phyloP scores from a whole-genome alignment of 1,140 invertebrate genomes.

The Antheraea pernyi region DNA sequence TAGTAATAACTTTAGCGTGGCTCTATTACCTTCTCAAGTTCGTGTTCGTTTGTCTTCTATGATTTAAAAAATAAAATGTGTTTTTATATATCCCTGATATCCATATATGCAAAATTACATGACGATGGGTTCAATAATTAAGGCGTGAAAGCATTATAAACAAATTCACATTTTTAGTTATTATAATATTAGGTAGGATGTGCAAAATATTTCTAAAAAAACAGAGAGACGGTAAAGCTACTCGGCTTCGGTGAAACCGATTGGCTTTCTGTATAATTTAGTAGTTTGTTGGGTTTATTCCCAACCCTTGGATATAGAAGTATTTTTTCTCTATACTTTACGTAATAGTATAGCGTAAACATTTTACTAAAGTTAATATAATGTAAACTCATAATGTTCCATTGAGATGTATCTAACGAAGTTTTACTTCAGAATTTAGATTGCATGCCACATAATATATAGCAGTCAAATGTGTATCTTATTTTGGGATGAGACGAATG shows the following conservation, averaged over 20 bases:
- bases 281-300: not conserved
- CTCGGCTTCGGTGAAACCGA: not conserved
- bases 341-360: not conserved
- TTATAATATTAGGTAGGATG: no score
- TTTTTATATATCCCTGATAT: no score
- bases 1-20: no score
- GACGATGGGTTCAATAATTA: no score
- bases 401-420: not conserved
- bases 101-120: no score
- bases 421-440: not conserved
- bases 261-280: slow-evolving; percentile 1
- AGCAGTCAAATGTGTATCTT: no score
- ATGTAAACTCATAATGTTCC: not conserved
- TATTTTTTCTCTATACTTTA: not conserved
- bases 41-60: no score
- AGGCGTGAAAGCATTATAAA: no score
- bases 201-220: not conserved
- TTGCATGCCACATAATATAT: not conserved
- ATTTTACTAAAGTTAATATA: slow-evolving; percentile 3
- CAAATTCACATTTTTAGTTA: no score
- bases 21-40: no score
- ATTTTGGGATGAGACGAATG: no score
- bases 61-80: no score
- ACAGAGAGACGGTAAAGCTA: not conserved
- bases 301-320: not conserved